A percentile compares a stretch with the other conserved stretches of the same genome.
These are phyloP conservation scores for Ptyas mucosa DNA, from an alignment of 2,113 vertebrate genomes.

Conservation along the genomic window DNA sequence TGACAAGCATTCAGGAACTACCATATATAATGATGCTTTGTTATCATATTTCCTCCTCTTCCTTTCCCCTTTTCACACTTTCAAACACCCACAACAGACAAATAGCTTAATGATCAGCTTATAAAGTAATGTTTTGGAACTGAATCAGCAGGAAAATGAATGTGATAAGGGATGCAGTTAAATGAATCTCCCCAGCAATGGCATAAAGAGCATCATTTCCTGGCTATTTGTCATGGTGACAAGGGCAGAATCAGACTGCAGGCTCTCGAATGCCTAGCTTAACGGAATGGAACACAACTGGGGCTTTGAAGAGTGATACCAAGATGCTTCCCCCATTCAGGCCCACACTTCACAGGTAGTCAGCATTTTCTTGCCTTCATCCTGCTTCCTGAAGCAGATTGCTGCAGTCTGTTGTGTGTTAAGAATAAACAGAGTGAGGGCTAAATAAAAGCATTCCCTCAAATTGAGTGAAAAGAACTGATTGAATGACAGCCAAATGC, in stretches of 20 bases:
- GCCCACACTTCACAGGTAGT: not conserved
- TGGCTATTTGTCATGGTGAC: slow-evolving; percentile 39
- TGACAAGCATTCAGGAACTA: slow-evolving; percentile 49
- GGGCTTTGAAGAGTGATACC: not conserved
- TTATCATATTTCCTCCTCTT: not conserved
- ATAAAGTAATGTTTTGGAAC: slow-evolving; percentile 50
- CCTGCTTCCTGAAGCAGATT: not conserved
- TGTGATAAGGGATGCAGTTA: slow-evolving; percentile 53
- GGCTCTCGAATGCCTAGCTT: not conserved
- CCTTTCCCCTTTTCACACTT: slow-evolving; percentile 20
- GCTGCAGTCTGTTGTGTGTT: not conserved
- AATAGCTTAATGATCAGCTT: slow-evolving; percentile 51
- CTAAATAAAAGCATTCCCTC: not conserved
- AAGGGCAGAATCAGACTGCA: not conserved
- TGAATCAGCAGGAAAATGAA: slow-evolving; percentile 45
- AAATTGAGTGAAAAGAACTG: not conserved
- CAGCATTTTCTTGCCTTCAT: not conserved
- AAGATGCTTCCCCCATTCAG: not conserved
- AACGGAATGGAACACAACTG: not conserved
- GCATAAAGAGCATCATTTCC: slow-evolving; percentile 45
- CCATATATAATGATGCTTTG: slow-evolving; percentile 51
- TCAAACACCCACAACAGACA: slow-evolving; percentile 44
- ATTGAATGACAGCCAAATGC: not conserved
- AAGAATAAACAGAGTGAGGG: not conserved
- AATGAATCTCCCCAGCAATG: slow-evolving; percentile 12